Evolutionary conservation across 2,113 vertebrate species (phyloP).

Genomic region (Gallinago paraguaiae): DNA sequence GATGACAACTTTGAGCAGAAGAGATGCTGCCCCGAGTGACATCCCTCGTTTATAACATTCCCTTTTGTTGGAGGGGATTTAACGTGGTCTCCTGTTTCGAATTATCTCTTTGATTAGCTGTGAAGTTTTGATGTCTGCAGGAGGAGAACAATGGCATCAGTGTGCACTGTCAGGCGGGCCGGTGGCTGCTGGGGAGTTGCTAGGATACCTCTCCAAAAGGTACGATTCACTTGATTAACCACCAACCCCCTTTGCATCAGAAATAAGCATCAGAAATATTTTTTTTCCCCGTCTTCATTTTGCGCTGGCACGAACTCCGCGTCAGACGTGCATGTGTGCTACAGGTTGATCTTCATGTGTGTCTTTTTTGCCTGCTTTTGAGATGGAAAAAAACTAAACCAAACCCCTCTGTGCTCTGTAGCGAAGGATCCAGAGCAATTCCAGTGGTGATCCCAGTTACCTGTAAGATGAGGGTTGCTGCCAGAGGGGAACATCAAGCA

Average conservation of each 20-base stretch:
- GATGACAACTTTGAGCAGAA: neutral
- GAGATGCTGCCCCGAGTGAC: neutral
- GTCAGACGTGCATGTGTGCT: constrained; percentile 23
- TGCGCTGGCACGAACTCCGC: neutral
- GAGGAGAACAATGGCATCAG: constrained; percentile 65
- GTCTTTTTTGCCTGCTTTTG: neutral
- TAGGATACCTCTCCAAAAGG: constrained; percentile 74
- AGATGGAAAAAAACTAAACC: neutral
- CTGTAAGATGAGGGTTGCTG: neutral
- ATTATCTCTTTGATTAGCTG: constrained; percentile 69
- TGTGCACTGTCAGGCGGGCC: constrained; percentile 50
- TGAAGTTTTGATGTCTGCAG: constrained; percentile 70
- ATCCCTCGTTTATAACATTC: constrained; percentile 22
- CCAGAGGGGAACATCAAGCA: neutral
- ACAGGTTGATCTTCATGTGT: neutral
- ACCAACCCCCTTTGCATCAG: constrained; percentile 60
- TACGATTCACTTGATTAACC: constrained; percentile 71
- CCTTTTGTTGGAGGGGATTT: constrained; percentile 53
- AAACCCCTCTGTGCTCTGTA: neutral
- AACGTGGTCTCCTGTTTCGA: constrained; percentile 54
- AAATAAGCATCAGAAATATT: constrained; percentile 57
- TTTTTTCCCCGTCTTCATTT: constrained; percentile 42
- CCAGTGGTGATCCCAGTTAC: neutral
- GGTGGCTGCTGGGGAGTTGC: constrained; percentile 71
- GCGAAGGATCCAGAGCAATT: neutral